Base-by-base conservation (phyloP, 2,888 invertebrate species). In the Branchipolynoe longqiensis region DNA sequence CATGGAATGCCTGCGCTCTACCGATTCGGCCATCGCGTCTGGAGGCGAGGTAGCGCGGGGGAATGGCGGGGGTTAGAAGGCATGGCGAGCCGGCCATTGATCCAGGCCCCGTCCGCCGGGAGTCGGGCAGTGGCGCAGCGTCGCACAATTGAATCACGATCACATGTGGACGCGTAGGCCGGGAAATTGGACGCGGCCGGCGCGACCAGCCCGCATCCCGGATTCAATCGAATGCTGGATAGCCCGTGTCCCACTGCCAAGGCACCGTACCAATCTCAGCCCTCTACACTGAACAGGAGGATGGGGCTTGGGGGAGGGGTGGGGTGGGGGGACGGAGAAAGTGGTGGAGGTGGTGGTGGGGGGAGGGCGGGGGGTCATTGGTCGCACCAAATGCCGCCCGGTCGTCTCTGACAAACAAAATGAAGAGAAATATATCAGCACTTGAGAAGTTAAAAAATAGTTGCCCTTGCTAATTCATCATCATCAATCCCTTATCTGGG, bases 91-190 rank as follows among this genome's bases (percentile, higher is more conserved):
- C 25, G 25, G 0, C 25, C 69, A 69, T 38, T 38, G 69, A 69
- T 69, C 69, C 18, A 38, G 8, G 48, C 18, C 8, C 22, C 38
- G 36, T 36, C 69, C 69, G 33, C 69, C 22, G 36, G 69, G 69
- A 69, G 14, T 3, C n/a, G 14, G n/a, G 69, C 69, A 8, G 22
- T 38, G 22, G 38, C 36, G 36, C 4, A 12, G 69, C 36, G 69
- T 14, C 69, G 36, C 1, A 8, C 69, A 69, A 69, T 69, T 69
- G 69, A 69, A 69, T 69, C 69, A 69, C 69, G 69, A 69, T 69
- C 69, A 69, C 69, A 69, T 69, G 69, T 69, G 69, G 69, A 36
- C 12, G 69, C 36, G 36, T 18, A 6, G 6, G 14, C 36, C 69
- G 69, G 69, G 36, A 69, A 69, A 69, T 69, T 69, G 69, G 69